A percentile compares a stretch with the other conserved stretches of the same genome.
Evolutionary conservation across 2,888 invertebrate genomes (phyloP).

Genomic region (Cephus rjabovi): DNA sequence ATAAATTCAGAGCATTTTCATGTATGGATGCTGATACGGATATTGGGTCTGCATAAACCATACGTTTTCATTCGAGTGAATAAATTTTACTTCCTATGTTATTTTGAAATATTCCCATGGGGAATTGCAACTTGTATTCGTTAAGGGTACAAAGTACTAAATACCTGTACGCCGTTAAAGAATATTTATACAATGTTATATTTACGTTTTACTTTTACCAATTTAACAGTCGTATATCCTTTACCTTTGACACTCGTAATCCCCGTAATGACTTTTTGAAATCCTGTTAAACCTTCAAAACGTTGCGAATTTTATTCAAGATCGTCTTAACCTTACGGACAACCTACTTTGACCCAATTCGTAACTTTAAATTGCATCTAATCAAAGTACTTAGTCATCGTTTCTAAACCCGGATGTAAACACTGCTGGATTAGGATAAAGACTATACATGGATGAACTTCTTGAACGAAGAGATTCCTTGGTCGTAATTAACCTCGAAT

Average conservation of each 20-base stretch:
- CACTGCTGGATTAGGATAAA: neutral
- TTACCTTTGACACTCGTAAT: neutral
- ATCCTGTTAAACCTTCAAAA: neutral
- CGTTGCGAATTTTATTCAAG: neutral
- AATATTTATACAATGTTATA: neutral
- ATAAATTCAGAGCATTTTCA: neutral
- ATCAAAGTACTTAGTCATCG: neutral
- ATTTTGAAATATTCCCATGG: too few species aligned
- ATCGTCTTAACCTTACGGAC: neutral
- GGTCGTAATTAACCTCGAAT: slow-evolving; percentile 28
- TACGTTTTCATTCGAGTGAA: neutral
- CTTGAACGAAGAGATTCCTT: neutral
- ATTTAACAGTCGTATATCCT: neutral
- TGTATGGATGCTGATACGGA: neutral
- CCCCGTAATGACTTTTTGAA: neutral
- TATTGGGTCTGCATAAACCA: neutral
- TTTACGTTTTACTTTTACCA: neutral
- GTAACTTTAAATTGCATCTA: neutral
- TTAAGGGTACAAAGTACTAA: neutral
- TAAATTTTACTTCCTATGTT: neutral
- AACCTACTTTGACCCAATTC: neutral
- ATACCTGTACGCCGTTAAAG: neutral
- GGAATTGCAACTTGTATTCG: neutral
- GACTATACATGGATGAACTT: neutral
- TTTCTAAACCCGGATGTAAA: neutral